Percentiles rank a stretch among this genome's conserved stretches.
These are phyloP conservation scores for Mustela nigripes DNA, from an alignment of 2,113 vertebrate species.

Conservation along the genomic window DNA sequence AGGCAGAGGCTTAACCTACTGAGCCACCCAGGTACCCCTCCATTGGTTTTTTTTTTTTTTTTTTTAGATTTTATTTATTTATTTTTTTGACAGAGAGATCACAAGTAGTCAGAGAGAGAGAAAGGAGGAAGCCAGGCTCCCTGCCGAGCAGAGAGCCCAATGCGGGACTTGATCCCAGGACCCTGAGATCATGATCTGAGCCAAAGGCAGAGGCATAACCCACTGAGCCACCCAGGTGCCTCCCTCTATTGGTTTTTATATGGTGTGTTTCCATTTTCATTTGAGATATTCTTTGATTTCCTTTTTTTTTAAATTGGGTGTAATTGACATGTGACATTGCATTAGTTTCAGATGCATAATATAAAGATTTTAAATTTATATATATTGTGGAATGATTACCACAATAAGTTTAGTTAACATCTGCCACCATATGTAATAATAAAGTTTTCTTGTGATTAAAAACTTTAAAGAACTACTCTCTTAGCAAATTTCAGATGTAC, in stretches of 20 bases:
- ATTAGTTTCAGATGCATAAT: neutral
- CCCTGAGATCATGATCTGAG: too few relatives aligned
- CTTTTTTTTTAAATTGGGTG: neutral
- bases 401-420: neutral
- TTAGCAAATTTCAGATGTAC: neutral
- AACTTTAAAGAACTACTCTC: neutral
- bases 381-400: neutral
- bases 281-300: neutral
- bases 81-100: too few relatives aligned
- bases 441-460: neutral
- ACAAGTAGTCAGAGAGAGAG: too few relatives aligned
- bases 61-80: too few relatives aligned
- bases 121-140: too few relatives aligned
- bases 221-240: too few relatives aligned
- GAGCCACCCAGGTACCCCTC: too few relatives aligned
- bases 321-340: neutral
- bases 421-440: neutral
- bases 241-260: too few relatives aligned
- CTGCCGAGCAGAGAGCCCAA: too few relatives aligned
- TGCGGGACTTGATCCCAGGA: too few relatives aligned
- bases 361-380: neutral
- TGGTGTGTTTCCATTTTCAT: neutral
- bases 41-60: neutral
- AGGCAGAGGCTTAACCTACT: too few relatives aligned
- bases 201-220: too few relatives aligned